Conservation (phyloP, 2,888 invertebrate species). For the Drosophila mercatorum region DNA sequence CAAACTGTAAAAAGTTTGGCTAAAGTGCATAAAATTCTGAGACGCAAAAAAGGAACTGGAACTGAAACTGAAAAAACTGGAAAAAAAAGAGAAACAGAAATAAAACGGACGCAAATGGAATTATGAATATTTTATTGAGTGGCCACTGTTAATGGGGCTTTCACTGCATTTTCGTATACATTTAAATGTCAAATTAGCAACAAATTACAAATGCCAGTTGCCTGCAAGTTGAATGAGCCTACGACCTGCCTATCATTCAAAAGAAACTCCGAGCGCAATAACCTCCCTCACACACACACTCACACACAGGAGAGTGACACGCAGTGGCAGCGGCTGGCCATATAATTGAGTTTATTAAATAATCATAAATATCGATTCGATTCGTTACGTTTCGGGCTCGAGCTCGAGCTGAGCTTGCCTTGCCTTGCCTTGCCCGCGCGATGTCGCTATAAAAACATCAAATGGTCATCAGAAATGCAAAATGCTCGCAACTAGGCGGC, state of each 20-base stretch:
- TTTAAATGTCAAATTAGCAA: constrained; percentile 72
- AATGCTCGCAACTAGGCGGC: constrained; percentile 46
- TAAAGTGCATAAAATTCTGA: constrained; percentile 41
- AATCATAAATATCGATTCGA: constrained; percentile 78
- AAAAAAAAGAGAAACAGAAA: background rate
- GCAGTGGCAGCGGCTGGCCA: constrained; percentile 25
- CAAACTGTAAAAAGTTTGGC: constrained; percentile 50
- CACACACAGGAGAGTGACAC: constrained; percentile 7
- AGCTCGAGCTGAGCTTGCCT: background rate
- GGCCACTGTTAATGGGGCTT: constrained; percentile 38
- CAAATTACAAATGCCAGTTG: constrained; percentile 70
- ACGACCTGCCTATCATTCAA: constrained; percentile 21
- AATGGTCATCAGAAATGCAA: constrained; percentile 60
- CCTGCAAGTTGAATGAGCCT: constrained; percentile 26
- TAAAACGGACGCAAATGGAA: constrained; percentile 9
- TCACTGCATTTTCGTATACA: constrained; percentile 40
- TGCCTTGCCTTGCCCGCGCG: background rate
- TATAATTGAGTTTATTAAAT: constrained; percentile 77
- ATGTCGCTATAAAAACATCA: constrained; percentile 35
- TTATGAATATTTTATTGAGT: constrained; percentile 32
- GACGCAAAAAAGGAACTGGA: constrained; percentile 15
- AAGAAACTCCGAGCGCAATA: constrained; percentile 58
- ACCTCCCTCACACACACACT: constrained; percentile 25
- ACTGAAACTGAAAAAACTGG: background rate
- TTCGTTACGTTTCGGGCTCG: constrained; percentile 11